Percentiles rank a stretch among this genome's conserved stretches.
Evolutionary conservation across 2,113 vertebrate species (phyloP).

Genomic region (Colistium nudipinnis): DNA sequence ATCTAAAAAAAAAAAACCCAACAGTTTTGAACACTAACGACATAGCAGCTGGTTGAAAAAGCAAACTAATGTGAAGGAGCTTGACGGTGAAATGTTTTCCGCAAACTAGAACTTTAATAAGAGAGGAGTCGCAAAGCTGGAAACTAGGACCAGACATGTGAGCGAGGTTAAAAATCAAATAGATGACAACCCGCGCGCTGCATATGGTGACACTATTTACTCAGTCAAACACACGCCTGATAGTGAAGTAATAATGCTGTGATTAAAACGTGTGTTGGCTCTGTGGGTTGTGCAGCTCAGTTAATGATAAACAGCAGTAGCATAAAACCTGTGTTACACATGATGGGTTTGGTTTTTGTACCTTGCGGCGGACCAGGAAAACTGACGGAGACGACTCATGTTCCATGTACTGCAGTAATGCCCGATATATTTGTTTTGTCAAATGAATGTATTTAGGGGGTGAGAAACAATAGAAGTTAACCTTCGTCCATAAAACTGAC

Average conservation of each 20-base stretch:
- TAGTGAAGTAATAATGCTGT: constrained; percentile 6
- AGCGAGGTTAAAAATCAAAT: too few species aligned
- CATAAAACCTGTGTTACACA: too few species aligned
- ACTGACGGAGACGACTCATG: background rate
- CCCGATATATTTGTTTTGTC: background rate
- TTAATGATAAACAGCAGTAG: too few species aligned
- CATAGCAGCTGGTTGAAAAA: background rate
- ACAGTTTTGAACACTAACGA: background rate
- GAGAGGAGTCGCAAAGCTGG: background rate
- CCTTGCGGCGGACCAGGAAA: background rate
- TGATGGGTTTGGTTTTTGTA: too few species aligned
- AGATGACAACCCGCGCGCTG: too few species aligned
- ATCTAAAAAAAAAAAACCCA: background rate
- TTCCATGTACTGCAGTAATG: background rate
- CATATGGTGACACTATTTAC: background rate
- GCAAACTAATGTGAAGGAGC: background rate
- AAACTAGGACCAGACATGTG: too few species aligned
- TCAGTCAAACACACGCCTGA: background rate
- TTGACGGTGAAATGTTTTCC: too few species aligned
- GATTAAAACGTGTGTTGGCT: constrained; percentile 20
- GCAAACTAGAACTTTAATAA: too few species aligned
- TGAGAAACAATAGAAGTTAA: background rate
- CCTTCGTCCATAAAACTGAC: background rate
- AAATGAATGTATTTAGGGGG: background rate
- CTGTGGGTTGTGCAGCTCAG: background rate